Conservation (phyloP, 2,888 invertebrate species). For the Rhagonycha lutea region DNA sequence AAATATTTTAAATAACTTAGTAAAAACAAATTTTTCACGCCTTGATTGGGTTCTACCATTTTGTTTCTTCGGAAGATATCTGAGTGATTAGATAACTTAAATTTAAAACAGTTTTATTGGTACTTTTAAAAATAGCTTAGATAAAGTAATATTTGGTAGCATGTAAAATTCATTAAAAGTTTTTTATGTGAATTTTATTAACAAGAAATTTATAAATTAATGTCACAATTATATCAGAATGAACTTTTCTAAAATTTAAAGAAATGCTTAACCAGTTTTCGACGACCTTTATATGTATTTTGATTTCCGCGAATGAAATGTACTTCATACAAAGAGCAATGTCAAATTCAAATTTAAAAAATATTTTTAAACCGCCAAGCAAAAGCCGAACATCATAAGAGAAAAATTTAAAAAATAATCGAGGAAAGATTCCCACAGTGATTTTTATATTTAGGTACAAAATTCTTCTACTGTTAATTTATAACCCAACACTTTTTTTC, state of each 20-base stretch:
- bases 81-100: not conserved
- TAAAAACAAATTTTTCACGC: not conserved
- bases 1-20: not conserved
- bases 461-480: not conserved
- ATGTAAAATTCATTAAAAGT: not conserved
- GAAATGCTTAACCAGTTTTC: not conserved
- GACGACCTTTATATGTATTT: not conserved
- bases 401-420: not conserved
- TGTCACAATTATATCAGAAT: not conserved
- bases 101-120: not conserved
- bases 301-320: not conserved
- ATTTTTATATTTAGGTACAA: not conserved
- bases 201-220: not conserved
- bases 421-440: not conserved
- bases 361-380: too few species aligned
- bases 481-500: not conserved
- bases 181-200: not conserved
- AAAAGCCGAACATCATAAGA: not conserved
- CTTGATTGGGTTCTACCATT: not conserved
- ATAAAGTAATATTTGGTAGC: not conserved
- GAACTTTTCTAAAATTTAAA: not conserved
- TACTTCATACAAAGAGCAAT: not conserved
- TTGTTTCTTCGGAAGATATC: not conserved
- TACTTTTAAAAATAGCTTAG: not conserved
- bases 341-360: not conserved